A percentile compares a stretch with the other conserved stretches of the same genome.
phyloP scores from a whole-genome alignment of 2,888 invertebrate genomes.

The Noctua janthe region DNA sequence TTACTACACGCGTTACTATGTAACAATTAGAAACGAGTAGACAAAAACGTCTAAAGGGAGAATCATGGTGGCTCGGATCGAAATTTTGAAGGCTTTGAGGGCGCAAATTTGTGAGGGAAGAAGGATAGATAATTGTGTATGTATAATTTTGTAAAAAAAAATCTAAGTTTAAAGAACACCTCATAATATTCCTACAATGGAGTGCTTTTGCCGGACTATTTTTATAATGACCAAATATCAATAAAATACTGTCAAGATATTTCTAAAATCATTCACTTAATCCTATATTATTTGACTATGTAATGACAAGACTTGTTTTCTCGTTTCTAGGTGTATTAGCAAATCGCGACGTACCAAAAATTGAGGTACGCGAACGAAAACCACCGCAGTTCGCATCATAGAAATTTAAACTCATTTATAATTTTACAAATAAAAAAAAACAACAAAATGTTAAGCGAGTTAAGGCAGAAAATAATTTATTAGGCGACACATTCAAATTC shows the following conservation, averaged over 20 bases:
- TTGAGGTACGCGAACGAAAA: conserved; percentile 63
- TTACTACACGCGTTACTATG: conserved; percentile 60
- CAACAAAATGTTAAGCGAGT: conserved; percentile 57
- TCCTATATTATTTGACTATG: conserved; percentile 52
- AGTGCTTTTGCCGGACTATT: conserved; percentile 29
- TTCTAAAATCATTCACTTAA: conserved; percentile 47
- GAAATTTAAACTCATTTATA: conserved; percentile 60
- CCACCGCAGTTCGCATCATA: conserved; percentile 66
- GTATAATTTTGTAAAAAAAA: conserved; percentile 42
- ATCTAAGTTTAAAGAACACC: conserved; percentile 17
- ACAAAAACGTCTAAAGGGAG: conserved; percentile 51
- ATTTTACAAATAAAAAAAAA: conserved; percentile 57
- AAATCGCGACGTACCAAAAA: conserved; percentile 58
- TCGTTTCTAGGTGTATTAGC: conserved; percentile 69
- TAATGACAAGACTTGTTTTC: conserved; percentile 65
- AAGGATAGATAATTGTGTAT: conserved; percentile 43
- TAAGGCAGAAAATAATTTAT: conserved; percentile 65
- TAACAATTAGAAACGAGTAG: conserved; percentile 66
- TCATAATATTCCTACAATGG: conserved; percentile 28
- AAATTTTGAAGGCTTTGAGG: conserved; percentile 41
- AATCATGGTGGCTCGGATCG: conserved; percentile 39
- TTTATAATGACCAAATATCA: conserved; percentile 47
- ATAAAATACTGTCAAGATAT: conserved; percentile 33
- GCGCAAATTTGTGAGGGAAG: conserved; percentile 42
- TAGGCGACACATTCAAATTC: conserved; percentile 68